A percentile compares a stretch with the other conserved stretches of the same genome.
Conservation (phyloP, 2,113 vertebrate genomes). For the Pterocles gutturalis region DNA sequence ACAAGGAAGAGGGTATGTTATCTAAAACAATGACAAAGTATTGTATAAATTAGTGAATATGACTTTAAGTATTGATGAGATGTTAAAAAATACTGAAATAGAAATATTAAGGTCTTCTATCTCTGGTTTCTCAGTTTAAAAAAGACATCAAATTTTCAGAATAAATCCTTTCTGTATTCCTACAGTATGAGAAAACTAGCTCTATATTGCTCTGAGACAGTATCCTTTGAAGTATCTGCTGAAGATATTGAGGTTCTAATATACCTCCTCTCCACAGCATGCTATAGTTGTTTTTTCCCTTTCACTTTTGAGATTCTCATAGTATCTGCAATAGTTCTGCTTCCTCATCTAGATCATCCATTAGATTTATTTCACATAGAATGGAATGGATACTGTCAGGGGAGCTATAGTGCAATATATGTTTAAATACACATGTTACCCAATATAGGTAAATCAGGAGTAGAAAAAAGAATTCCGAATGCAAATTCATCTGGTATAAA, state of each 20-base stretch:
- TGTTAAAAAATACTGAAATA: not conserved
- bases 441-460: not conserved
- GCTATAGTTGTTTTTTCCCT: not conserved
- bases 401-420: not conserved
- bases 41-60: not conserved
- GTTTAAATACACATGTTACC: not conserved
- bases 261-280: not conserved
- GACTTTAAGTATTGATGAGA: not conserved
- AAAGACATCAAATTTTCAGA: not conserved
- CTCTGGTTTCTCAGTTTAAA: not conserved
- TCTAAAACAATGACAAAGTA: not conserved
- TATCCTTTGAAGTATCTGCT: not conserved
- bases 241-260: not conserved
- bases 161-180: not conserved
- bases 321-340: not conserved
- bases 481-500: accelerated
- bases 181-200: not conserved
- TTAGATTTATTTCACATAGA: not conserved
- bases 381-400: not conserved
- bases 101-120: not conserved
- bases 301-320: not conserved
- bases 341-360: not conserved
- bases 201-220: not conserved
- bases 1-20: not conserved
- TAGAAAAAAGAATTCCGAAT: not conserved